phyloP scores from a whole-genome alignment of 2,797 vertebrate genomes.

The Gila robusta region DNA sequence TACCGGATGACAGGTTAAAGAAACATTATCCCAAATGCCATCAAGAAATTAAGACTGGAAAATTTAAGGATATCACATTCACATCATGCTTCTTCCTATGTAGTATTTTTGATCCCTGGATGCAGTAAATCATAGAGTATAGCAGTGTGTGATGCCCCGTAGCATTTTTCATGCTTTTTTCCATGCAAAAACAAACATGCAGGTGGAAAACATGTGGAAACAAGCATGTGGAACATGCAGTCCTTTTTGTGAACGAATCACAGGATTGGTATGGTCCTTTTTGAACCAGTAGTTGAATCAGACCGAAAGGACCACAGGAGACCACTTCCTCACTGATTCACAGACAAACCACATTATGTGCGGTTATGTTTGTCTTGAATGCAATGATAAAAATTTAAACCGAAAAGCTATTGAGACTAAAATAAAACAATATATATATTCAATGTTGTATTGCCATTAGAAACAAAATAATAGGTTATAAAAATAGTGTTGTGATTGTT shows the following conservation, averaged over 20 bases:
- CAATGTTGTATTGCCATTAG: background rate
- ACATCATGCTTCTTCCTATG: background rate
- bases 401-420: background rate
- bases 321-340: slow-evolving; percentile 4
- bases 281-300: background rate
- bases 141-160: background rate
- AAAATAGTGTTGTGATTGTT: background rate
- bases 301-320: background rate
- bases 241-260: background rate
- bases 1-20: slow-evolving; percentile 23
- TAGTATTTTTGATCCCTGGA: background rate
- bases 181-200: background rate
- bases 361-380: background rate
- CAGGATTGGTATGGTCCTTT: background rate
- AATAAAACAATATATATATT: background rate
- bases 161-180: background rate
- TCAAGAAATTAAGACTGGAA: slow-evolving; percentile 8
- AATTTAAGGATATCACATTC: background rate
- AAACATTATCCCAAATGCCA: slow-evolving; percentile 30
- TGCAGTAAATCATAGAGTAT: background rate
- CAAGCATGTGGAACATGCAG: background rate
- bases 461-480: background rate
- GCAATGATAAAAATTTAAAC: background rate
- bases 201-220: too few species aligned
- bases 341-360: background rate